Conservation (phyloP, 1,140 invertebrate species). For the Calliphora vicina region DNA sequence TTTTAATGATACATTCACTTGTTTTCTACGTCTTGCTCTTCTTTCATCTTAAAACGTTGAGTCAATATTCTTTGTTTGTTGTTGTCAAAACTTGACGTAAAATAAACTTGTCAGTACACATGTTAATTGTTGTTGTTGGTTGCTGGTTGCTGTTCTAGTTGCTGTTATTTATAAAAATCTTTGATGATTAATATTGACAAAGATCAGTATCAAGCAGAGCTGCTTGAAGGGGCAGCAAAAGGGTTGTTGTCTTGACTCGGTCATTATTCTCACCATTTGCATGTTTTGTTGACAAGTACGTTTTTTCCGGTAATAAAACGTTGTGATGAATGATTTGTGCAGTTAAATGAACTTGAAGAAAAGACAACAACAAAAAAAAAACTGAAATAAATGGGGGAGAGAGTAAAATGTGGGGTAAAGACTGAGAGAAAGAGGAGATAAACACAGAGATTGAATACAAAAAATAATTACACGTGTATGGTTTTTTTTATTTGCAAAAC, state of each 20-base stretch:
- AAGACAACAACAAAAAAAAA: not conserved
- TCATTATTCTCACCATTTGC: not conserved
- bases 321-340: not conserved
- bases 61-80: not conserved
- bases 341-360: not conserved
- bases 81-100: not conserved
- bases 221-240: not conserved
- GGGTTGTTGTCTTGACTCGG: conserved; percentile 1
- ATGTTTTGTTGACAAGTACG: not conserved
- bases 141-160: too few relatives aligned
- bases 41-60: not conserved
- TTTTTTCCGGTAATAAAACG: not conserved
- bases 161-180: too few relatives aligned
- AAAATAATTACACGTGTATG: too few relatives aligned
- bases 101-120: conserved; percentile 11
- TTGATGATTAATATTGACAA: conserved; percentile 19
- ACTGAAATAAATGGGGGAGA: too few relatives aligned
- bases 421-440: too few relatives aligned
- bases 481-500: too few relatives aligned
- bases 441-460: too few relatives aligned
- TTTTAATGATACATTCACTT: too few relatives aligned
- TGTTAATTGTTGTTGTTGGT: too few relatives aligned
- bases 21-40: too few relatives aligned
- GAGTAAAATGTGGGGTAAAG: too few relatives aligned
- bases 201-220: conserved; percentile 8